Base-by-base conservation (phyloP, 2,888 invertebrate genomes). In the Carabus problematicus region DNA sequence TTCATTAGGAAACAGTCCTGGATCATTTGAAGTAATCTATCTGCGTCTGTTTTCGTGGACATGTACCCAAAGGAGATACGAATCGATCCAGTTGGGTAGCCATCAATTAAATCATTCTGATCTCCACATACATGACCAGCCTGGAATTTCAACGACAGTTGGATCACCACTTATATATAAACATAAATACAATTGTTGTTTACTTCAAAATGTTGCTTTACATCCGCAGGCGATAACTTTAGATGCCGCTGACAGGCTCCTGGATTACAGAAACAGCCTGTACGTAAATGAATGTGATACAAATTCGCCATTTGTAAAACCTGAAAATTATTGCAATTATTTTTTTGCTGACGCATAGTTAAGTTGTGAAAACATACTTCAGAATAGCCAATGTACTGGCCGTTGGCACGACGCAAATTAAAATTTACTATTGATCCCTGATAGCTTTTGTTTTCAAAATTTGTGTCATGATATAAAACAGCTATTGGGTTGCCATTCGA, bases 241-340 rank as follows among this genome's bases (percentile, higher is more conserved):
- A 98, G 83, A 77, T 93, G 92, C 59, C 89, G 83, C 79, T 96
- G 94, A 78, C 98, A 98, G 1, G 97, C 93, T 11, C 98, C 98
- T 1, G 96, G 92, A 83, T 98, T 98, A 80, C 98, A 98, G 79
- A 97, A 96, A 79, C 98, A 98, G 0, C 98, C 98, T 1, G 95
- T 95, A 72, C 98, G 87, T 47, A 98, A 80, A 74, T 91, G 90
- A 61, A 98, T 91, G 75, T 91, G 90, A 79, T 94, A 91, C 63
- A 97, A 83, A 73, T 94, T 91, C 0, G 96, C 93, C 85, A 98
- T 89, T 77, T 95, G 92, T 76, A 94, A 89, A 70, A 97, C 93
- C 92, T 94, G 81, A 70, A 83, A 77, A 64, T 73, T 71, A 71
- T 59, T 60, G 41, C 1, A 52, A 0, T 52, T 29, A 29, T 29